Evolutionary conservation across 2,888 invertebrate species (phyloP).

Genomic region (Dicyrtoma fusca): DNA sequence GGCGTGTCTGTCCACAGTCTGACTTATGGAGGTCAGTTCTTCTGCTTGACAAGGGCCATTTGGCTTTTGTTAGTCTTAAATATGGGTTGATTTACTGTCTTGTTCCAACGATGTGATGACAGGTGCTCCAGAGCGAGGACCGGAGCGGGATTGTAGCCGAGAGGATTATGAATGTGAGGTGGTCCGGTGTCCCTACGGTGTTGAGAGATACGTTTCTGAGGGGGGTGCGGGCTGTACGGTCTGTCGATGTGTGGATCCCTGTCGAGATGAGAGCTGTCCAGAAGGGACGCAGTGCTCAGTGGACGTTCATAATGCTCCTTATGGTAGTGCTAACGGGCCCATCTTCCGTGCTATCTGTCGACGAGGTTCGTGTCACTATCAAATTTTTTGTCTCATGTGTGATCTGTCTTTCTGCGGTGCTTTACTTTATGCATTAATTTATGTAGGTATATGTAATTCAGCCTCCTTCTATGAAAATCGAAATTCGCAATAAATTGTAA

Average conservation of each 20-base stretch:
- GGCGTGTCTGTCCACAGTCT: too few species aligned
- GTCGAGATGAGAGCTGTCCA: slow-evolving; percentile 66
- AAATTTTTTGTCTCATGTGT: too few species aligned
- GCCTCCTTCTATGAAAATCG: too few species aligned
- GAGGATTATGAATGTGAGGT: slow-evolving; percentile 28
- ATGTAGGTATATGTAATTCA: too few species aligned
- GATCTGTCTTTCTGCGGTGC: neutral
- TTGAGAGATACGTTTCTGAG: slow-evolving; percentile 66
- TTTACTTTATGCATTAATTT: too few species aligned
- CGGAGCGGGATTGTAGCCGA: slow-evolving; percentile 12
- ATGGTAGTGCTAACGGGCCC: slow-evolving; percentile 56
- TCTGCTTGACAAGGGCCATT: too few species aligned
- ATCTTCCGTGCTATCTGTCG: slow-evolving; percentile 69
- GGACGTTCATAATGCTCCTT: slow-evolving; percentile 62
- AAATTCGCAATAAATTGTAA: too few species aligned
- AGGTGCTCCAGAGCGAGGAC: slow-evolving; percentile 66
- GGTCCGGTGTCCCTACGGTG: slow-evolving; percentile 73
- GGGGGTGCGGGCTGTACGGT: slow-evolving; percentile 67
- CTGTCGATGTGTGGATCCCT: slow-evolving; percentile 78
- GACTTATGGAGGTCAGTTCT: too few species aligned
- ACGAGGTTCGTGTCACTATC: slow-evolving; percentile 66
- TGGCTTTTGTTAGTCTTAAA: neutral
- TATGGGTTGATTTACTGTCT: neutral
- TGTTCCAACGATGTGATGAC: neutral
- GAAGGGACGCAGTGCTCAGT: slow-evolving; percentile 72